Percentiles rank a stretch among this genome's conserved stretches.
Evolutionary conservation across 2,888 invertebrate species (phyloP).

Genomic region (Pristionchus entomophagus): DNA sequence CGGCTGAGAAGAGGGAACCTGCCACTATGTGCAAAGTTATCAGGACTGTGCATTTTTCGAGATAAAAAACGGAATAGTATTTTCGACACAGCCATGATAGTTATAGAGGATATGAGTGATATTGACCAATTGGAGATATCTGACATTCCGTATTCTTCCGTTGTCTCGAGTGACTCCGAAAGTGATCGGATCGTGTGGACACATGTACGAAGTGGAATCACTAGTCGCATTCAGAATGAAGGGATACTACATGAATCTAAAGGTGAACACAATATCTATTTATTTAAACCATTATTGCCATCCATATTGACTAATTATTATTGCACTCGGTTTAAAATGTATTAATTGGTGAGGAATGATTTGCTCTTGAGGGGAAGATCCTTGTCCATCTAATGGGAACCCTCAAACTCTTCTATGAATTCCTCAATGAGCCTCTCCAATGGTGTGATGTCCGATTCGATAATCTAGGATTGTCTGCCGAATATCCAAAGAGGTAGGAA

Average conservation of each 20-base stretch:
- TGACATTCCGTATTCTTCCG: conserved; percentile 70
- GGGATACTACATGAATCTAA: conserved; percentile 75
- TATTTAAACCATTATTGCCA: background rate
- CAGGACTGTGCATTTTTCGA: too few species aligned
- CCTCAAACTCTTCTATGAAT: conserved; percentile 75
- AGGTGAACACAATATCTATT: conserved; percentile 59
- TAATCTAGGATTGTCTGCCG: conserved; percentile 72
- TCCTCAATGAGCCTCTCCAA: conserved; percentile 77
- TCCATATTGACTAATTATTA: background rate
- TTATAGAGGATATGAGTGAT: background rate
- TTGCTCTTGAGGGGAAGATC: conserved; percentile 73
- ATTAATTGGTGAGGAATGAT: background rate
- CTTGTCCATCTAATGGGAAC: conserved; percentile 76
- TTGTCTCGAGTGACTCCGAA: conserved; percentile 74
- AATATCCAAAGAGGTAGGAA: conserved; percentile 72
- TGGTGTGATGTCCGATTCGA: conserved; percentile 79
- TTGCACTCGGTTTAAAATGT: background rate
- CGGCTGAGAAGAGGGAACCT: too few species aligned
- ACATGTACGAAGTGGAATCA: conserved; percentile 77
- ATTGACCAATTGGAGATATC: conserved; percentile 51
- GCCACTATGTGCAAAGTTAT: too few species aligned
- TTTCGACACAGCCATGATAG: too few species aligned
- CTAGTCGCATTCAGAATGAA: conserved; percentile 75
- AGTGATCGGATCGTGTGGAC: conserved; percentile 77
- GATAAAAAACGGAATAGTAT: too few species aligned